Conservation (phyloP, 2,888 invertebrate species). For the Noctua janthe region DNA sequence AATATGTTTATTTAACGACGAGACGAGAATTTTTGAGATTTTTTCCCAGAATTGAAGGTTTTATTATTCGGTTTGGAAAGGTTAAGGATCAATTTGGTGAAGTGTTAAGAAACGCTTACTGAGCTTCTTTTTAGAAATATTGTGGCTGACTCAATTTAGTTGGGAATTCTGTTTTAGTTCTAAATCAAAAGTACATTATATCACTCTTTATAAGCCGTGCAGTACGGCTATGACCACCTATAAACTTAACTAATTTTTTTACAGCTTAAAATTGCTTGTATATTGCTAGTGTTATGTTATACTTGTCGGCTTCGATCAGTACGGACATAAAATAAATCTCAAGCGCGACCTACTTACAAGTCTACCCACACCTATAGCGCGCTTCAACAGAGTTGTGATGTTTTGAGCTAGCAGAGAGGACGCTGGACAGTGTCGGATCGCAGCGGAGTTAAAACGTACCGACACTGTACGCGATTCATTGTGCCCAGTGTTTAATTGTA, state of each 20-base stretch:
- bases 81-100: slow-evolving; percentile 19
- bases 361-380: no score
- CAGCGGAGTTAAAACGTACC: no score
- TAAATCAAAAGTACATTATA: background rate
- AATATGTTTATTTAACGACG: slow-evolving; percentile 61
- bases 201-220: background rate
- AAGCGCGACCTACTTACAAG: no score
- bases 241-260: background rate
- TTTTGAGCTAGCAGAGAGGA: no score
- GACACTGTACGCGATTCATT: no score
- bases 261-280: background rate
- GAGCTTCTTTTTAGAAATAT: background rate
- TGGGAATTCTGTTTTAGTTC: background rate
- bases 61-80: background rate
- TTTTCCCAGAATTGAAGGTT: slow-evolving; percentile 20
- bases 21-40: slow-evolving; percentile 21
- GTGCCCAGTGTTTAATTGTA: no score
- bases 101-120: background rate
- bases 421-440: no score
- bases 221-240: background rate
- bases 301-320: no score
- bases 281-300: no score
- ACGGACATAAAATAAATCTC: no score
- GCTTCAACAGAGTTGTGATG: no score
- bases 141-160: background rate